Evolutionary conservation across 2,797 vertebrate genomes (phyloP).

Genomic region (Rallus crepitans): DNA sequence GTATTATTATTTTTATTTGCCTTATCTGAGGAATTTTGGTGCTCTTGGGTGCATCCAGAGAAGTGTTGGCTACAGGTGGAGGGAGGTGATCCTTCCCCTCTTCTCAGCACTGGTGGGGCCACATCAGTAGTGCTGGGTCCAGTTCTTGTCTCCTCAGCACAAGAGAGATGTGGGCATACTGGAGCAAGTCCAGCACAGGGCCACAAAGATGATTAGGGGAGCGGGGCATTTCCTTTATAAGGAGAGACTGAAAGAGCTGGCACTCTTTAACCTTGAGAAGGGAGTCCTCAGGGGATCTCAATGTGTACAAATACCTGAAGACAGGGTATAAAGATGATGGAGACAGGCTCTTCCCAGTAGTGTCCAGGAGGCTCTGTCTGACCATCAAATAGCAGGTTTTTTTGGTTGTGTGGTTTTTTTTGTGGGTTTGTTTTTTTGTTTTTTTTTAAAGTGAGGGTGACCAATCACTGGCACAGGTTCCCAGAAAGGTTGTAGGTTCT

Average conservation of each 20-base stretch:
- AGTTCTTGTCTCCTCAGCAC: background rate
- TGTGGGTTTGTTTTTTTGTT: background rate
- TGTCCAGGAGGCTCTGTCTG: background rate
- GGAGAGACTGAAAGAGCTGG: background rate
- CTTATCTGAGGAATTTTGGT: background rate
- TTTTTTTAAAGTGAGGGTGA: background rate
- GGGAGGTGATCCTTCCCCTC: background rate
- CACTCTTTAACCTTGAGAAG: background rate
- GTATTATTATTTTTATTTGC: background rate
- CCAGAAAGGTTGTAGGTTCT: background rate
- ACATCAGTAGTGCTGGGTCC: background rate
- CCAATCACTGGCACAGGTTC: background rate
- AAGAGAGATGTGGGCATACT: background rate
- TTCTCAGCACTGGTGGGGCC: accelerated
- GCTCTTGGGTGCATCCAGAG: background rate
- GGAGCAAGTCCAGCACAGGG: background rate
- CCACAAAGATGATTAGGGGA: background rate
- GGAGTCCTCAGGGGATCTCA: background rate
- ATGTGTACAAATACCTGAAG: background rate
- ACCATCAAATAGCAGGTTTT: background rate
- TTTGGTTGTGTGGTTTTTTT: background rate
- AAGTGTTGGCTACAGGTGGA: background rate
- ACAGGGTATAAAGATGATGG: background rate
- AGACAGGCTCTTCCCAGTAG: background rate
- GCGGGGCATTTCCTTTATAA: background rate